These are phyloP conservation scores for Semaprochilodus insignis DNA, from an alignment of 2,797 vertebrate species.

Conservation along the genomic window DNA sequence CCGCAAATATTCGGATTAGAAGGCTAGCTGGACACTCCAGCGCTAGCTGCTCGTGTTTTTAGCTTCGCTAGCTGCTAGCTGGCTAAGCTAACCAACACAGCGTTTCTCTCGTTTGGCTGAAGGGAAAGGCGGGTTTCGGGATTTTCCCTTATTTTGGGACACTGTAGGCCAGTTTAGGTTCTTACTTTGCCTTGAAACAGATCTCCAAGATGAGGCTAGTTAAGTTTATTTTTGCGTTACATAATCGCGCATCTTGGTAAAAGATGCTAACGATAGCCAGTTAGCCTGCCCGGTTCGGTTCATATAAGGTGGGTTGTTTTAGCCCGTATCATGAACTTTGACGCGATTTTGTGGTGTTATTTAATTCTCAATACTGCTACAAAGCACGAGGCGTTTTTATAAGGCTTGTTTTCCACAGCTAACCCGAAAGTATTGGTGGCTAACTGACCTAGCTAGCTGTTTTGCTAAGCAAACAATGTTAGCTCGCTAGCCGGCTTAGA, in stretches of 20 bases:
- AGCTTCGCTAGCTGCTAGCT: conserved; percentile 10
- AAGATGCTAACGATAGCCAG: background rate
- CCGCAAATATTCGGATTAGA: no score
- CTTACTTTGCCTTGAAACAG: no score
- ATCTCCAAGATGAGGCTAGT: no score
- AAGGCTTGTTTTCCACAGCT: no score
- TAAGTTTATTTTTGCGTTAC: conserved; percentile 14
- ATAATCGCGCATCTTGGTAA: conserved; percentile 27
- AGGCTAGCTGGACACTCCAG: background rate
- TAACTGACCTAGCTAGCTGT: background rate
- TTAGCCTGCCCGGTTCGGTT: no score
- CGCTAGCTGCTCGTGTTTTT: background rate
- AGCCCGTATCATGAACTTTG: no score
- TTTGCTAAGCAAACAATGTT: background rate
- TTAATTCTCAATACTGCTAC: no score
- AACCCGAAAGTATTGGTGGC: no score
- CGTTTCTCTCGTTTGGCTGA: background rate
- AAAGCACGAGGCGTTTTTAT: background rate
- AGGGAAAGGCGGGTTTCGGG: background rate
- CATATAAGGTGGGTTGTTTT: no score
- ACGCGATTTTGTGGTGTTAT: no score
- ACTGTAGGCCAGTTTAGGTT: no score
- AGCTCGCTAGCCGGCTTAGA: conserved; percentile 15
- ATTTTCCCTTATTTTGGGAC: no score
- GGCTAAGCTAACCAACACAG: background rate